Base-by-base conservation (phyloP, 2,113 vertebrate genomes). In the Choloepus hoffmanni region DNA sequence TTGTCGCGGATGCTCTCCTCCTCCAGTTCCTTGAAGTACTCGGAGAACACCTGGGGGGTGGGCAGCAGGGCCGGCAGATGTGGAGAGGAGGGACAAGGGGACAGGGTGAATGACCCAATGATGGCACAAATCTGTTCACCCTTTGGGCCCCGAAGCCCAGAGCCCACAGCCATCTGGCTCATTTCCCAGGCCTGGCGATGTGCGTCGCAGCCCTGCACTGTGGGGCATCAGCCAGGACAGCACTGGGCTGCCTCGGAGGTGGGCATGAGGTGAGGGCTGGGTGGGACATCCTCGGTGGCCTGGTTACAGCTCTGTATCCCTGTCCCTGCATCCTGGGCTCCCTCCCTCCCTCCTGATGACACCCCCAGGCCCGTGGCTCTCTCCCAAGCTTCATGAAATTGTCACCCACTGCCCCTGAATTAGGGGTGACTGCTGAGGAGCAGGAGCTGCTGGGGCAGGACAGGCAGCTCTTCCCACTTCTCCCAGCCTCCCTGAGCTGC, bases 1-100 rank as follows among this genome's bases (percentile, higher is more conserved):
- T 99, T 99, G 98, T 99, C 99, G 28, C 99, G 98, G 97, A 99
- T 99, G 97, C 99, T 99, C 97, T 99, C 99, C 97, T 99, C 99
- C 98, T 99, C 99, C 98, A 99, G 45, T 96, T 99, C 99, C 98
- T 99, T 99, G 98, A 99, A 99, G 98, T 99, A 99, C 94, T 99
- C 99, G 0, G 99, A 99, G 97, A 99, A 99, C 76, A 99, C 99
- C 99, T 99, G 98, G 92, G 96, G 62, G 4, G 30, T 15, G 12
- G 4, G 28, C 0, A 45, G 43, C 14, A 45, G 48, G 36, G 43
- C 43, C 72, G 23, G 26, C 19, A 19, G 50, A 3, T 0, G 15
- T 26, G 33, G 7, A 24, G 18, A 33, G 18, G 55, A 23, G 12
- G 36, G 53, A 2, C 0, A 13, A 13, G 30, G 3, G 40, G 26